Conservation (phyloP, 2,113 vertebrate species). For the Zingel zingel region DNA sequence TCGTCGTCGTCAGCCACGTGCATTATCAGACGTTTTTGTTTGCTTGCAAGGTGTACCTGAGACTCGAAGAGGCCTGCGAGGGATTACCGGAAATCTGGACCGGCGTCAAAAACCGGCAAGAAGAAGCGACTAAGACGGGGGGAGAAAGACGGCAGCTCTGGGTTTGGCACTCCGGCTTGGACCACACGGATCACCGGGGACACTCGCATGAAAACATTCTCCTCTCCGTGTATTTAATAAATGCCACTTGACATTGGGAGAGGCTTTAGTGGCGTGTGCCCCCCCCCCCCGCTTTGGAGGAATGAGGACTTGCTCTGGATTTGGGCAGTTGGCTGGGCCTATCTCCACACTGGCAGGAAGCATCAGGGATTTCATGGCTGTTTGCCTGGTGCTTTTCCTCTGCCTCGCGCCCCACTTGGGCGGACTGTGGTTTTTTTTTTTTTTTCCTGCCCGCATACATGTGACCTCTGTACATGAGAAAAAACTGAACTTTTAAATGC, state of each 20-base stretch:
- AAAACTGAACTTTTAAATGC: background rate
- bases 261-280: constrained; percentile 65
- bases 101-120: constrained; percentile 48
- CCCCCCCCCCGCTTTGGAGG: constrained; percentile 53
- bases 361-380: constrained; percentile 79
- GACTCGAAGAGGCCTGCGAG: constrained; percentile 44
- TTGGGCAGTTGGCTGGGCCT: constrained; percentile 79
- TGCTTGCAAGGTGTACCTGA: constrained; percentile 70
- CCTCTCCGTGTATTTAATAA: constrained; percentile 73
- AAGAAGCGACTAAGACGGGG: constrained; percentile 60
- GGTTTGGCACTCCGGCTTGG: constrained; percentile 72
- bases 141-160: constrained; percentile 53
- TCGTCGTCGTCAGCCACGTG: constrained; percentile 63
- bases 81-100: constrained; percentile 74
- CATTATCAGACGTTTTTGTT: constrained; percentile 43
- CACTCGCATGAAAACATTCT: constrained; percentile 53
- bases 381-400: constrained; percentile 74
- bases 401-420: constrained; percentile 65
- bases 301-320: constrained; percentile 78
- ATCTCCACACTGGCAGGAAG: constrained; percentile 81
- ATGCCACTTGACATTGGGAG: constrained; percentile 82
- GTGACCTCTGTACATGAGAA: constrained; percentile 37
- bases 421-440: constrained; percentile 22
- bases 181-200: constrained; percentile 78
- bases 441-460: background rate